These are phyloP conservation scores for Casuarius casuarius DNA, from an alignment of 2,113 vertebrate species.

Conservation along the genomic window DNA sequence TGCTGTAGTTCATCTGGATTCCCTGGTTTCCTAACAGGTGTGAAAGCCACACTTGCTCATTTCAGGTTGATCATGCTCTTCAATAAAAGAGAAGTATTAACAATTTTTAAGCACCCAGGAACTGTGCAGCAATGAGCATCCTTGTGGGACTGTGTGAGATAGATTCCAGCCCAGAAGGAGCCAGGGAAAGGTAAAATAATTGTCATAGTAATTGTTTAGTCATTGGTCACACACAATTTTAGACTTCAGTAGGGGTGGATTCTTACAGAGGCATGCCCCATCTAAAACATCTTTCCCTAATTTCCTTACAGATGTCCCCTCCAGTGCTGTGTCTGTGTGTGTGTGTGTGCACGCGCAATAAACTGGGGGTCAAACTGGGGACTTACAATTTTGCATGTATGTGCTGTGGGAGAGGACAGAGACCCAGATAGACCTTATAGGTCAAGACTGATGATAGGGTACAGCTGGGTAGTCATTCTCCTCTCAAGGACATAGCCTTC, in stretches of 20 bases:
- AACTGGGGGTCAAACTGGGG: fast-evolving
- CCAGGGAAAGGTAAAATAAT: background rate
- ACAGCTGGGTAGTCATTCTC: background rate
- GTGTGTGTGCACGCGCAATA: background rate
- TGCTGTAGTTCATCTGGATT: background rate
- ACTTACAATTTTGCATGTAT: background rate
- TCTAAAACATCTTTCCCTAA: background rate
- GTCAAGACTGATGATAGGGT: background rate
- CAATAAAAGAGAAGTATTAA: background rate
- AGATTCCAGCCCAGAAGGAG: too few species aligned
- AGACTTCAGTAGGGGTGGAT: background rate
- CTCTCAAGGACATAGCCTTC: background rate
- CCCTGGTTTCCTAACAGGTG: background rate
- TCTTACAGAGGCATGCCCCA: background rate
- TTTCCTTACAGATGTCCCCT: background rate
- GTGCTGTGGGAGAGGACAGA: background rate
- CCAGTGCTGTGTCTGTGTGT: background rate
- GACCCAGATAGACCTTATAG: background rate
- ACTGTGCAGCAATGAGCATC: fast-evolving
- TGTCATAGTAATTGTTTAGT: background rate
- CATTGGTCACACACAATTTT: background rate
- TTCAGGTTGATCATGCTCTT: background rate
- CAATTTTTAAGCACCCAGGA: fast-evolving
- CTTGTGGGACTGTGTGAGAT: background rate
- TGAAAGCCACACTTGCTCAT: background rate